Evolutionary conservation across 2,888 invertebrate species (phyloP).

Genomic region (Orthonevra nobilis): DNA sequence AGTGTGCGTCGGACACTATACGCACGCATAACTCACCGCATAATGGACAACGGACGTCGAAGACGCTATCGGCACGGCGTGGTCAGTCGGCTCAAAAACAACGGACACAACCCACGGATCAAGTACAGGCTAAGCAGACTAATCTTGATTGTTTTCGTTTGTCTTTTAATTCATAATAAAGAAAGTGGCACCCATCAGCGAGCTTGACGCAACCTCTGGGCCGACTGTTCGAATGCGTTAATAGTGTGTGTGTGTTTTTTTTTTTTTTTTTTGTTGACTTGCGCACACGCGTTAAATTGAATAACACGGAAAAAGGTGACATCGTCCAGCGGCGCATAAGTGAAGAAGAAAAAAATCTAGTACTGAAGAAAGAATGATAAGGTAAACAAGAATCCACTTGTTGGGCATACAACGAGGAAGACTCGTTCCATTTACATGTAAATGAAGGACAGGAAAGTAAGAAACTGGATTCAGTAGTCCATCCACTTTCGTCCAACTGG

Average conservation of each 20-base stretch:
- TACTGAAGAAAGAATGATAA: neutral
- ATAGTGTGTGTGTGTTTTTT: no score
- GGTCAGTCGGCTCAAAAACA: constrained; percentile 1
- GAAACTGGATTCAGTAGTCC: constrained; percentile 31
- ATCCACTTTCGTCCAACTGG: constrained; percentile 35
- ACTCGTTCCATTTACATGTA: constrained; percentile 5
- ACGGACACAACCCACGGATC: neutral
- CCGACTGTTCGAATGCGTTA: no score
- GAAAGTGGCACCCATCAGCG: constrained; percentile 48
- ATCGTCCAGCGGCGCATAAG: constrained; percentile 5
- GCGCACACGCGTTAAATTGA: constrained; percentile 39
- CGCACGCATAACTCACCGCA: constrained; percentile 36
- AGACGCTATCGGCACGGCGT: neutral
- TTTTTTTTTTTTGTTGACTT: constrained; percentile 24
- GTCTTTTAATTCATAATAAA: constrained; percentile 37
- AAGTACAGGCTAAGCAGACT: neutral
- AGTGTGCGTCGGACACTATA: constrained; percentile 18
- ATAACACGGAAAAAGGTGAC: constrained; percentile 60
- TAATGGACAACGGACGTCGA: constrained; percentile 25
- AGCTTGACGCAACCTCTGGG: no score
- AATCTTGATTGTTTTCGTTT: neutral
- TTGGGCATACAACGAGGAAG: neutral
- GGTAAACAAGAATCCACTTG: neutral
- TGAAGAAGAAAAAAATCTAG: neutral
- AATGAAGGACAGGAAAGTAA: constrained; percentile 8